Base-by-base conservation (phyloP, 2,113 vertebrate species). In the Malurus melanocephalus region DNA sequence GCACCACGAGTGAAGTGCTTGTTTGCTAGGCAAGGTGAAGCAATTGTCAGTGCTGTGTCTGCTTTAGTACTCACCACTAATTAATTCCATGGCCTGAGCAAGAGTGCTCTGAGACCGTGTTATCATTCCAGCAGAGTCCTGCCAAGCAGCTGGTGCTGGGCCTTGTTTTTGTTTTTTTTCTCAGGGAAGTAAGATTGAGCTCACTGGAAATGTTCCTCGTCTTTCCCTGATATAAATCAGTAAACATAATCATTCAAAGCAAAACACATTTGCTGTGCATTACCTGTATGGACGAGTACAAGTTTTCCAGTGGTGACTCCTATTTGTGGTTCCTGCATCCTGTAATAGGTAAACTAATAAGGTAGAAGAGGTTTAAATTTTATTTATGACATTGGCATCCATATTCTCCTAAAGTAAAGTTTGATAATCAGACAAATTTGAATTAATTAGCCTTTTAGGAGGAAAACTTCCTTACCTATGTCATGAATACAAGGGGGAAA, bases 121-220 rank as follows among this genome's bases (percentile, higher is more conserved):
- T 94, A 66, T 69, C 67, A n/a, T 88, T 85, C 81, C 71, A 69
- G 74, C 57, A 85, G 66, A 85, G 49, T 26, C 75, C 65, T 93
- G 94, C 95, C 90, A 92, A 92, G 90, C 90, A 94, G 90, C 88
- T 94, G 85, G 51, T 93, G 90, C 90, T 82, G 71, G 45, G 87
- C 74, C 55, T 93, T 87, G 67, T 2, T 64, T 53, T 59, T 64
- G 48, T 61, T 72, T 56, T 78, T 65, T 87, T 80, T 66, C 78
- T 87, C 67, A 77, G 67, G 81, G 81, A 89, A 85, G 67, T n/a
- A 74, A 24, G 51, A 62, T 35, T 93, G 91, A 89, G 71, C 81
- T 89, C 59, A 46, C 72, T 90, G 81, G 78, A 81, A 84, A 65
- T 43, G 35, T 79, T 87, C 91, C 40, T 93, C n/a, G 1, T 87